phyloP scores from a whole-genome alignment of 2,888 invertebrate species.

The Coremacera marginata region DNA sequence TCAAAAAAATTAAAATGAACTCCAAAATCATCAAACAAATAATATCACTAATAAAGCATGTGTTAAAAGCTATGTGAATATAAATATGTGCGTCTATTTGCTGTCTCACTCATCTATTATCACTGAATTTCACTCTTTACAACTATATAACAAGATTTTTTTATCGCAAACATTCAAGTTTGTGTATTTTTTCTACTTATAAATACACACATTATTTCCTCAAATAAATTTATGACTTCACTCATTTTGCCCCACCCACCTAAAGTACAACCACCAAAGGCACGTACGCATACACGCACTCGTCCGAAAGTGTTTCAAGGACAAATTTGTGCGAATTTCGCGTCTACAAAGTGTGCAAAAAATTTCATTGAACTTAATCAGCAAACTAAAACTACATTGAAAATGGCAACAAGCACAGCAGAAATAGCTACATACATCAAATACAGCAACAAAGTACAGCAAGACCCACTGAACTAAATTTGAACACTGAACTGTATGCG shows the following conservation, averaged over 20 bases:
- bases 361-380: slow-evolving; percentile 45
- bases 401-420: slow-evolving; percentile 44
- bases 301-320: slow-evolving; percentile 64
- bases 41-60: not conserved
- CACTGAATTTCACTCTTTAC: not conserved
- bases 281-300: not conserved
- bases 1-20: too few species aligned
- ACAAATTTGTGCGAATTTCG: slow-evolving; percentile 65
- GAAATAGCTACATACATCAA: slow-evolving; percentile 15
- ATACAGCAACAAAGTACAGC: slow-evolving; percentile 34
- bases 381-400: slow-evolving; percentile 33
- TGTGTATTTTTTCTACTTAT: not conserved
- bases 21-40: too few species aligned
- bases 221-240: not conserved
- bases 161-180: not conserved
- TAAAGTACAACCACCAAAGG: not conserved
- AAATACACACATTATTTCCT: not conserved
- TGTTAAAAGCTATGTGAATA: not conserved
- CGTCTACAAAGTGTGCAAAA: slow-evolving; percentile 34
- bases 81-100: not conserved
- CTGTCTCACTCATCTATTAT: not conserved
- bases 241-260: not conserved
- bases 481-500: slow-evolving; percentile 40
- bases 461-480: slow-evolving; percentile 63
- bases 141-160: not conserved